Base-by-base conservation (phyloP, 2,113 vertebrate species). In the Orycteropus afer region DNA sequence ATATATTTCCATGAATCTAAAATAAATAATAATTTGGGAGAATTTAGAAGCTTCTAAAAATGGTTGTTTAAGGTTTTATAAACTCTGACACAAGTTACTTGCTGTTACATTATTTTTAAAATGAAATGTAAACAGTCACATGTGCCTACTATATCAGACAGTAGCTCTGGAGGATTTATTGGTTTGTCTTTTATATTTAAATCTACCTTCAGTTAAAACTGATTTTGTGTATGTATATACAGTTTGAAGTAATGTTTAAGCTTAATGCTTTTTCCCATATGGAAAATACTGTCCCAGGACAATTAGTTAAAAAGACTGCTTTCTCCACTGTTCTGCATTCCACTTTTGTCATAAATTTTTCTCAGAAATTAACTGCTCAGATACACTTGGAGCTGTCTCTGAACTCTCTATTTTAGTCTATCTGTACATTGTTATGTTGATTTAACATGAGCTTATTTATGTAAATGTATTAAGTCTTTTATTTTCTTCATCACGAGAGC, bases 1-100 rank as follows among this genome's bases (percentile, higher is more conserved):
- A 78, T 10, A 34, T 71, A 37, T 85, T 6, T 89, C 55, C 5
- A 37, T 74, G 34, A 77, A 71, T 17, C 23, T 77, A 53, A 91
- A 93, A 83, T 10, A 79, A 79, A 47, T 91, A 85, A 47, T 65
- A 67, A 55, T 95, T 69, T 95, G 1, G 23, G 63, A 80, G 32
- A 94, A 71, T 67, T 77, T 53, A 83, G 23, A 85, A 81, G 11
- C 87, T 91, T 89, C 27, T 65, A 51, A 77, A 87, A 78, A 57
- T n/a, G 29, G 73, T 94, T 90, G 77, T 78, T 91, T 93, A 84
- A 93, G 45, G 83, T 74, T 94, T 93, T 88, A 15, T 90, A 90
- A 94, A 96, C 73, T 47, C 74, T 89, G 29, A 69, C 77, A 45
- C 17, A 47, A 85, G 13, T 84, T 67, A 76, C 65, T 80, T 90